A percentile compares a stretch with the other conserved stretches of the same genome.
Evolutionary conservation across 2,113 vertebrate species (phyloP).

Genomic region (Athene cunicularia): DNA sequence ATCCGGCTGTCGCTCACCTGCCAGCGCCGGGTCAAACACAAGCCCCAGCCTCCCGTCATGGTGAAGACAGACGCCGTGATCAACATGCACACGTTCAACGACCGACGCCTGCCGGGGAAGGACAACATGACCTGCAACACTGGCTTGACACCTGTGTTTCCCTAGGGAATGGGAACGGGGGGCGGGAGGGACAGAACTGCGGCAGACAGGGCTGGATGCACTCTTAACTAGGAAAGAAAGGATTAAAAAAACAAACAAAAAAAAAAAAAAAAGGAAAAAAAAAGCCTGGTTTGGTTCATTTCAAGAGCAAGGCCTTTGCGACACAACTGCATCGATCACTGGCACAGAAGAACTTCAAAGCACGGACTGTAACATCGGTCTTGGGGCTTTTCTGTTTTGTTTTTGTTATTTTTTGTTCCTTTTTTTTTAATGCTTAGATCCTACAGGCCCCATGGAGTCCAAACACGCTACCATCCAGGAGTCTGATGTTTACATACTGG

Average conservation of each 20-base stretch:
- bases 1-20: slow-evolving; percentile 97
- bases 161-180: slow-evolving; percentile 69
- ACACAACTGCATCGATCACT: not conserved
- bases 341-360: not conserved
- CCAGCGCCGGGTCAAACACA: slow-evolving; percentile 95
- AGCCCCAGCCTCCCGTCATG: slow-evolving; percentile 84
- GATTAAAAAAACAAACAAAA: slow-evolving; percentile 58
- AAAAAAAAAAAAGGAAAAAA: slow-evolving; percentile 55
- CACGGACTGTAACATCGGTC: not conserved
- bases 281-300: slow-evolving; percentile 68
- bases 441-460: slow-evolving; percentile 34
- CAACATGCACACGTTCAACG: slow-evolving; percentile 99
- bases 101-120: slow-evolving; percentile 95
- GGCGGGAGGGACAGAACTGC: not conserved
- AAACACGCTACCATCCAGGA: slow-evolving; percentile 57
- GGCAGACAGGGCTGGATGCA: not conserved
- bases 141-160: slow-evolving; percentile 91
- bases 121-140: slow-evolving; percentile 94
- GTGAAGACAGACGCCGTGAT: slow-evolving; percentile 95
- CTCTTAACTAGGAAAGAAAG: slow-evolving; percentile 60
- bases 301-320: slow-evolving; percentile 75
- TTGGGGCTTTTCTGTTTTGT: not conserved
- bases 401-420: not conserved
- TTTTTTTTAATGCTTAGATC: not conserved
- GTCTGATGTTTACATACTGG: slow-evolving; percentile 84